Base-by-base conservation (phyloP, 2,113 vertebrate species). In the Chitala chitala region DNA sequence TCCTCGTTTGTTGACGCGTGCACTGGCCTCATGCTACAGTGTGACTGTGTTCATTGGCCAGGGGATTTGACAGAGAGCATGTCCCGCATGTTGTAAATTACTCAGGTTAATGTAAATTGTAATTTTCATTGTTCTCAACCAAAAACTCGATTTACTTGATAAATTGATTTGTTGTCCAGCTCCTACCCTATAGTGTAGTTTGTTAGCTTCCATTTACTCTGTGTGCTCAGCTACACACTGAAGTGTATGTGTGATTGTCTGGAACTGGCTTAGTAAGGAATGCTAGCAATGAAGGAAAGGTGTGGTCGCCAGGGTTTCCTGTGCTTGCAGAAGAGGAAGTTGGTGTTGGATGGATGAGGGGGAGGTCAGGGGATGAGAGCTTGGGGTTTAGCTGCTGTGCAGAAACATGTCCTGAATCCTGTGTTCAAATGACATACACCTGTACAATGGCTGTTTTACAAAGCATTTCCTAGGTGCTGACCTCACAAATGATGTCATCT, bases 231-330 rank as follows among this genome's bases (percentile, higher is more conserved):
- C 33, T 33, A 51, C 29, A 17, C 20, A n/a, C 20, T 66, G 22
- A 44, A 50, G 13, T 33, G 40, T 61, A 56, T 63, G 17, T 44
- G 56, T 48, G 44, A 20, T 56, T 20, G 24, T 29, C 50, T 20
- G 9, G 9, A 29, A 59, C 69, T 36, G 75, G 76, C 82, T 83
- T 77, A 68, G 31, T 59, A 36, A 56, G 77, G 77, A 86, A 83
- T 70, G 69, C 70, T 53, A 26, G 53, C n/a, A 9, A 48, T 73
- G 56, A 81, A 87, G 90, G 87, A 89, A 89, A 91, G 90, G 90
- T 88, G 89, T 87, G 88, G 80, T 81, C 56, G 0, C 26, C 33
- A 72, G 56, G 80, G 75, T 86, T 88, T 89, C 89, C 88, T 77
- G 78, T 61, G 2, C 42, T 71, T 77, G 78, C 78, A 73, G 26